Base-by-base conservation (phyloP, 2,797 vertebrate species). In the Hapalemur alaotrensis region DNA sequence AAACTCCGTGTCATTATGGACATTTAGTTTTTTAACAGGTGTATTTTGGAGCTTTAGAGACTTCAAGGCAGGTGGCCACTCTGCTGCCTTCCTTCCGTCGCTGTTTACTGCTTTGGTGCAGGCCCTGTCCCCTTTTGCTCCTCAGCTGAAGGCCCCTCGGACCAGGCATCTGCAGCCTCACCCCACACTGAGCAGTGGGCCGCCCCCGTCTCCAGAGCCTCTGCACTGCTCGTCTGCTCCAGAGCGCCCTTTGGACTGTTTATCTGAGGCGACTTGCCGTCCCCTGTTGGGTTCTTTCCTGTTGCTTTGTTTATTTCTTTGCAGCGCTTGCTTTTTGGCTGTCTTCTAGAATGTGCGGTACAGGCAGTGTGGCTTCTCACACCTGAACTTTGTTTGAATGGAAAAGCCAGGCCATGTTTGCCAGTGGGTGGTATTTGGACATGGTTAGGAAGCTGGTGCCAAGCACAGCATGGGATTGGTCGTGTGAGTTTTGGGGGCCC, bases 341-440 rank as follows among this genome's bases (percentile, higher is more conserved):
- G 4, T 63, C 14, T 52, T 32, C 35, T 57, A 0, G 20, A 6
- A n/a, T 2, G 12, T n/a, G 8, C 0, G 2, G 73, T 14, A 23
- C 5, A 17, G 52, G n/a, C 59, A 4, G 12, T 10, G 4, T 11
- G 61, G 43, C 30, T n/a, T 30, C 30, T 43, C 11, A 2, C 1
- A 23, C 11, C 48, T 54, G 59, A 18, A 38, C 3, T 0, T 65
- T 4, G 30, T 10, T 50, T 15, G 73, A 12, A 13, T 52, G 35
- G 50, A 3, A 32, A 32, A 7, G 13, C 11, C 10, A 8, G 23
- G 10, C 65, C 2, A 15, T 35, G 23, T 79, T 13, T 13, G 30
- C 9, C 7, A 0, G 35, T 5, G 10, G 23, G 17, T 43, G 32
- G 22, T 2, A 11, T 38, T 5, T 3, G 25, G n/a, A 15, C 4